phyloP scores from a whole-genome alignment of 2,113 vertebrate species.

The Epinephelus fuscoguttatus region DNA sequence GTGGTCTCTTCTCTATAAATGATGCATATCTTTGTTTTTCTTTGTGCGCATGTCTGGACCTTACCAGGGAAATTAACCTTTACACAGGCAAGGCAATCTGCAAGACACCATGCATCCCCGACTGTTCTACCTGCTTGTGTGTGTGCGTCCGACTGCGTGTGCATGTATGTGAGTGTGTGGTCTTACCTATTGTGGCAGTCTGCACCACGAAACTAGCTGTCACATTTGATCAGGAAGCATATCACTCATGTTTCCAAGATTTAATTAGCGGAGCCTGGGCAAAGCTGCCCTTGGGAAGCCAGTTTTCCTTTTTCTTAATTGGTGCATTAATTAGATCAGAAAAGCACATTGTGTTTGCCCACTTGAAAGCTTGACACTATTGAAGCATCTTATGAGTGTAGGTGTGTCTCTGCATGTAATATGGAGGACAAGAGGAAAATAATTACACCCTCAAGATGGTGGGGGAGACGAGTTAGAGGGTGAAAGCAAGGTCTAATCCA shows the following conservation, averaged over 20 bases:
- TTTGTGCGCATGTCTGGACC: not conserved
- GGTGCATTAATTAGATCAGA: slow-evolving; percentile 94
- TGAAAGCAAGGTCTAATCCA: slow-evolving; percentile 29
- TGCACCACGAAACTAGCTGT: slow-evolving; percentile 66
- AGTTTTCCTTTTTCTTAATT: slow-evolving; percentile 95
- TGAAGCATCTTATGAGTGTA: slow-evolving; percentile 47
- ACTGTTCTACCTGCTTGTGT: not conserved
- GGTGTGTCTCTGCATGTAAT: slow-evolving; percentile 46
- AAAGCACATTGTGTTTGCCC: slow-evolving; percentile 81
- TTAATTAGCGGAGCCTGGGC: slow-evolving; percentile 92
- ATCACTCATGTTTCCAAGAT: slow-evolving; percentile 86
- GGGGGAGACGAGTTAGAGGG: slow-evolving; percentile 17
- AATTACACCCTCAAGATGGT: slow-evolving; percentile 37
- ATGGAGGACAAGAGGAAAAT: slow-evolving; percentile 44
- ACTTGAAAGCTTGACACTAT: slow-evolving; percentile 67
- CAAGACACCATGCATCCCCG: not conserved
- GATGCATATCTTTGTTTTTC: not conserved
- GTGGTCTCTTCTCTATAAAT: not conserved
- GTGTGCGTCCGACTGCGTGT: not conserved
- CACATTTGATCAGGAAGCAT: slow-evolving; percentile 79
- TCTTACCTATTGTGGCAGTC: slow-evolving; percentile 54
- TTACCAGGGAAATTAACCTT: not conserved
- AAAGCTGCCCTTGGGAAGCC: slow-evolving; percentile 89
- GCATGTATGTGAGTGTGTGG: not conserved
- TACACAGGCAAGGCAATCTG: not conserved